A percentile compares a stretch with the other conserved stretches of the same genome.
phyloP scores from a whole-genome alignment of 2,888 invertebrate species.

The Ceriagrion tenellum region DNA sequence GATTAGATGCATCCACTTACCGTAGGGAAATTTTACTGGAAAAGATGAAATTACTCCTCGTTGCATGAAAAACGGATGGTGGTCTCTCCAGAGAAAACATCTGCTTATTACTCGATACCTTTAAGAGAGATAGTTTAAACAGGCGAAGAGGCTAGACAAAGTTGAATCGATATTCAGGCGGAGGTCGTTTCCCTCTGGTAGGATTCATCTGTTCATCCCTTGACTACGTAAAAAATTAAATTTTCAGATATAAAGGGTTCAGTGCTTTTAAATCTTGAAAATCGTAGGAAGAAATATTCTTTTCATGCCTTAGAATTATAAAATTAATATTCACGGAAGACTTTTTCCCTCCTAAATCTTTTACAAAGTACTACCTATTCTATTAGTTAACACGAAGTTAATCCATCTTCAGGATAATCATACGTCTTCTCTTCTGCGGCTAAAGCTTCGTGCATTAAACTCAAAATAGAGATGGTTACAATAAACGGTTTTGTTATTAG shows the following conservation, averaged over 20 bases:
- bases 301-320: background rate
- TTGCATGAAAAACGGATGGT: background rate
- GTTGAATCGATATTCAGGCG: slow-evolving; percentile 32
- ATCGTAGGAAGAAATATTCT: background rate
- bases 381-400: too few relatives aligned
- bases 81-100: background rate
- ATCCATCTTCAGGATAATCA: too few relatives aligned
- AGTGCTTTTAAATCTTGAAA: background rate
- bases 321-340: background rate
- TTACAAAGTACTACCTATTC: too few relatives aligned
- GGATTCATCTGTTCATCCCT: slow-evolving; percentile 35
- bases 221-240: background rate
- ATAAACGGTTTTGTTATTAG: too few relatives aligned
- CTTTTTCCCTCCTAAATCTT: background rate
- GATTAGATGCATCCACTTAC: background rate
- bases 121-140: slow-evolving; percentile 50
- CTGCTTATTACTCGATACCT: background rate
- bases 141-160: slow-evolving; percentile 34
- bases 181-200: slow-evolving; percentile 11
- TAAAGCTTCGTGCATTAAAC: too few relatives aligned
- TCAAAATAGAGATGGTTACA: too few relatives aligned
- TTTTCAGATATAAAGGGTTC: background rate
- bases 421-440: too few relatives aligned
- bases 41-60: background rate
- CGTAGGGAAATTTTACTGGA: background rate